Evolutionary conservation across 2,797 vertebrate species (phyloP).

Genomic region (Pseudomugil tenellus): DNA sequence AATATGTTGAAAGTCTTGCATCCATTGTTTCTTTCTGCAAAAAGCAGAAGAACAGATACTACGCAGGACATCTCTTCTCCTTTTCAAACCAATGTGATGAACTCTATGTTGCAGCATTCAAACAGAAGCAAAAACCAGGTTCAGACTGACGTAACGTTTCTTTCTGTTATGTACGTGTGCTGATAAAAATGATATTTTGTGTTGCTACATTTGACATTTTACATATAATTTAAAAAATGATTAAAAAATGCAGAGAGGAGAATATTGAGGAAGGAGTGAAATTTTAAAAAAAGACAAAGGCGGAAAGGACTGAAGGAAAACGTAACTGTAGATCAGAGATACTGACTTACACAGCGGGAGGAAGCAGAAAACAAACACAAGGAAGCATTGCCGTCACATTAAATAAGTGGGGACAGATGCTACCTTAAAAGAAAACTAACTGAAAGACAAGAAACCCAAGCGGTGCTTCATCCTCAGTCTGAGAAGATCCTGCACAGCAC

Average conservation of each 20-base stretch:
- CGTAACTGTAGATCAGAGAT: neutral
- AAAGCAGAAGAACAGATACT: slow-evolving; percentile 20
- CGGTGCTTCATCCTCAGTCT: slow-evolving; percentile 11
- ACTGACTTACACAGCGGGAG: neutral
- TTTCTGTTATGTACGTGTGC: neutral
- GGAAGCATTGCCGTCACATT: slow-evolving; percentile 5
- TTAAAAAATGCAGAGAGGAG: neutral
- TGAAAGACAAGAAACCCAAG: slow-evolving; percentile 39
- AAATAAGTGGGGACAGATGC: slow-evolving; percentile 14
- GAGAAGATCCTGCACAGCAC: slow-evolving; percentile 41
- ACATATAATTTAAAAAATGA: neutral
- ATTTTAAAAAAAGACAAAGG: neutral
- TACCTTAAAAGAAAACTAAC: too few relatives aligned
- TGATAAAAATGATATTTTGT: neutral
- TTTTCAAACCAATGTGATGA: slow-evolving; percentile 32
- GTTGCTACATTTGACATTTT: neutral
- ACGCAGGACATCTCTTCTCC: slow-evolving; percentile 43
- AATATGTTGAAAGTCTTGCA: slow-evolving; percentile 10
- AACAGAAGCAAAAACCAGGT: too few relatives aligned
- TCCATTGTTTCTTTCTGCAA: neutral
- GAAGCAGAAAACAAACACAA: neutral
- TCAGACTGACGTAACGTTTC: slow-evolving; percentile 13
- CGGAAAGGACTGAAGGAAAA: neutral
- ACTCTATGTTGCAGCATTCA: slow-evolving; percentile 50
- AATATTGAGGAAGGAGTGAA: neutral